Conservation (phyloP, 2,113 vertebrate species). For the Salvelinus sp. region DNA sequence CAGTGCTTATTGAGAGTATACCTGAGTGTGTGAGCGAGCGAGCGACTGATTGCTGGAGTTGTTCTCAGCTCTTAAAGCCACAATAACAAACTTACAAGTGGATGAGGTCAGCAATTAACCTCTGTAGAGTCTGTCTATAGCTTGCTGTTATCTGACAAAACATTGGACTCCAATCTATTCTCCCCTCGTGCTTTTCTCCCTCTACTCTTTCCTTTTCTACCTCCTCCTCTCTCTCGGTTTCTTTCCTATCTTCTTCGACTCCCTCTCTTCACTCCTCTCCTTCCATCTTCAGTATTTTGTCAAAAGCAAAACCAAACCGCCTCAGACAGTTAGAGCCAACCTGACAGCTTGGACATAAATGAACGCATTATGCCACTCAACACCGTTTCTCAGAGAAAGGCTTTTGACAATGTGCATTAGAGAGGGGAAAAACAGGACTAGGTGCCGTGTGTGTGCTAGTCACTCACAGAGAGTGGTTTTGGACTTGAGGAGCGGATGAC, state of each 20-base stretch:
- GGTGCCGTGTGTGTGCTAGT: too few relatives aligned
- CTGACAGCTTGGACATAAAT: constrained; percentile 6
- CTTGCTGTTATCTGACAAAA: neutral
- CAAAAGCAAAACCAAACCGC: neutral
- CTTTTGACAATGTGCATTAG: neutral
- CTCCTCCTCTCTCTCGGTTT: too few relatives aligned
- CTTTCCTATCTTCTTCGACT: too few relatives aligned
- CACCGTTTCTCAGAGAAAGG: neutral
- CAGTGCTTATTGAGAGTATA: neutral
- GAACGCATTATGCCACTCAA: neutral
- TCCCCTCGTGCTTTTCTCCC: neutral
- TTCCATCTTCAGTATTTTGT: neutral
- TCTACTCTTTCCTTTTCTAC: too few relatives aligned
- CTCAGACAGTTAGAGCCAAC: neutral
- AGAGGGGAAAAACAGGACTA: neutral
- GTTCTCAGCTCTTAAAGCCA: neutral
- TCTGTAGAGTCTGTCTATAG: neutral
- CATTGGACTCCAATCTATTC: neutral
- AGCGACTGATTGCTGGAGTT: neutral
- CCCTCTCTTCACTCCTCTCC: neutral
- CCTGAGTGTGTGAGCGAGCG: neutral
- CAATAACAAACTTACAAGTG: neutral
- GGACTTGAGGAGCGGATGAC: neutral
- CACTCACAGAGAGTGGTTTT: neutral
- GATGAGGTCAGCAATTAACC: neutral